Base-by-base conservation (phyloP, 2,888 invertebrate species). In the Diploptera punctata region DNA sequence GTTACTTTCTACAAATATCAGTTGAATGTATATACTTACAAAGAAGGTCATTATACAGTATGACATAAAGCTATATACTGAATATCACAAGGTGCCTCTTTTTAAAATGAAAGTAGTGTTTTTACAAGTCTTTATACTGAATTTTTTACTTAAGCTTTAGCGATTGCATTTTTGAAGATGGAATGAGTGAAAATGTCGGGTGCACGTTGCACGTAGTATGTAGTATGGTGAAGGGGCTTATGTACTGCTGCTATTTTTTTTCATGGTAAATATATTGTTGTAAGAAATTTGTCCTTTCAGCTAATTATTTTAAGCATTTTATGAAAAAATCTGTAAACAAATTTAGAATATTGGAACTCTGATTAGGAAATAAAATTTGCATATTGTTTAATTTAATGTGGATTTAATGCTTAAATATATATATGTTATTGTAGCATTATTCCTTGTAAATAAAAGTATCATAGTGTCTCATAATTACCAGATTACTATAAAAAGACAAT, bases 121-220 rank as follows among this genome's bases (percentile, higher is more conserved):
- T 31, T 44, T 26, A n/a, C 47, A 47, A 26, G 18, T 65, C 43
- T 65, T 65, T 65, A 47, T 65, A 65, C 24, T 26, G 24, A 65
- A 65, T 65, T 65, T 65, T 65, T 29, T 65, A 65, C 78, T 79
- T 80, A 80, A 77, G 78, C 76, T 75, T 73, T 73, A 72, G 76
- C 76, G 74, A 74, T 69, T 74, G 77, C 76, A 77, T 75, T 77
- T 72, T 76, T 73, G 57, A 24, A n/a, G 21, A 5, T 57, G 57
- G 65, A 65, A 13, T 26, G 47, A 43, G 43, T 43, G 16, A 29
- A 65, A 65, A 47, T 16, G 44, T 47, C 26, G 65, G 47, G 10
- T 65, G 65, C 65, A 65, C 47, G 65, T 65, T 65, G 44, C 43
- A 21, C 29, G 43, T 21, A 21, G 62, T 21, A 62, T 62, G 43